Conservation (phyloP, 2,797 vertebrate species). For the Apogon hyalosoma region DNA sequence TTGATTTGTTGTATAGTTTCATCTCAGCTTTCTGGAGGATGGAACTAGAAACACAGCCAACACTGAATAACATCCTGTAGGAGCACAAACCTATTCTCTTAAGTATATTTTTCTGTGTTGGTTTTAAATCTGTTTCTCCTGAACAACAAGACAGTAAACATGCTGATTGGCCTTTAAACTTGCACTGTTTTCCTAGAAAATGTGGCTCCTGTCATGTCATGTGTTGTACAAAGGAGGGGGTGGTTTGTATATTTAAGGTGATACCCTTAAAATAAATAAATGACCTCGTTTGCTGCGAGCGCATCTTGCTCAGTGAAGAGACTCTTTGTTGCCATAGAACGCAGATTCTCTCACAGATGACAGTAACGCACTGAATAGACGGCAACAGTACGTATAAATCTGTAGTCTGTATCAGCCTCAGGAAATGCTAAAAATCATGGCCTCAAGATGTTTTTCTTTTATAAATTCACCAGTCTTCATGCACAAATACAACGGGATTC, state of each 20-base stretch:
- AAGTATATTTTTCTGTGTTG: not conserved
- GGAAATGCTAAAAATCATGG: too few species aligned
- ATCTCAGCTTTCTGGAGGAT: too few species aligned
- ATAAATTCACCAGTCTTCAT: not conserved
- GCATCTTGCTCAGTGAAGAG: slow-evolving; percentile 23
- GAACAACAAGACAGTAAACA: not conserved
- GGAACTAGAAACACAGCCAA: too few species aligned
- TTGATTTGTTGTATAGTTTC: too few species aligned
- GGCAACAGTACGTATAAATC: not conserved
- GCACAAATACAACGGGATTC: not conserved
- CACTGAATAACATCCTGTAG: too few species aligned
- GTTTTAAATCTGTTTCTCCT: too few species aligned
- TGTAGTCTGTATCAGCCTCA: too few species aligned
- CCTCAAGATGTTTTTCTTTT: not conserved
- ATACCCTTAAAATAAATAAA: slow-evolving; percentile 22
- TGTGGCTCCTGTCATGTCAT: slow-evolving; percentile 27
- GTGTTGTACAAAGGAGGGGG: not conserved
- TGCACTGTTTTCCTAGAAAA: slow-evolving; percentile 32
- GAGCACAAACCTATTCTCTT: too few species aligned
- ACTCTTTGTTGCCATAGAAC: slow-evolving; percentile 51
- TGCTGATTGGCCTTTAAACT: slow-evolving; percentile 17
- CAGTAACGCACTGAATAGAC: slow-evolving; percentile 12
- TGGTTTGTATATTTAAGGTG: not conserved
- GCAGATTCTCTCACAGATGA: slow-evolving; percentile 10
- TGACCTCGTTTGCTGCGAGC: slow-evolving; percentile 7